These are phyloP conservation scores for Ichneumon xanthorius DNA, from an alignment of 2,888 invertebrate species.

Conservation along the genomic window DNA sequence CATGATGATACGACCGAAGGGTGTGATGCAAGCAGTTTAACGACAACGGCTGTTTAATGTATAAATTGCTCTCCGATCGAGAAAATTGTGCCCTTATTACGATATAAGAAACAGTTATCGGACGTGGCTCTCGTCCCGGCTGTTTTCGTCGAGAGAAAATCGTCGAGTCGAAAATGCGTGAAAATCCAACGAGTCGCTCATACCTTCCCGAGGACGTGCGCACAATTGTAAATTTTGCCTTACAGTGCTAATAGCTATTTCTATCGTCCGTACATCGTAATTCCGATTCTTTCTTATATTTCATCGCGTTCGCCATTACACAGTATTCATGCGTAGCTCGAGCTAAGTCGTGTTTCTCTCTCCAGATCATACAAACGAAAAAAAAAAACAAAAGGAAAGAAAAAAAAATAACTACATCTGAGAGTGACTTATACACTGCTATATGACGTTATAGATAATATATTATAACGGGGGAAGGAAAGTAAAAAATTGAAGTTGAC, in stretches of 20 bases:
- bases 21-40: slow-evolving; percentile 84
- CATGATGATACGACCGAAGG: slow-evolving; percentile 96
- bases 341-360: slow-evolving; percentile 46
- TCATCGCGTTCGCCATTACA: slow-evolving; percentile 74
- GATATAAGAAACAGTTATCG: slow-evolving; percentile 29
- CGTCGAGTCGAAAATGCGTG: slow-evolving; percentile 5
- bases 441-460: slow-evolving; percentile 32
- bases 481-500: slow-evolving; percentile 4
- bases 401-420: slow-evolving; percentile 1
- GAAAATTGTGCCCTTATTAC: slow-evolving; percentile 70
- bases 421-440: slow-evolving; percentile 42
- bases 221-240: slow-evolving; percentile 49
- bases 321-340: slow-evolving; percentile 74
- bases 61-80: slow-evolving; percentile 37
- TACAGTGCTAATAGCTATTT: slow-evolving; percentile 54
- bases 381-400: not conserved
- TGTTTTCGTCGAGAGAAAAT: slow-evolving; percentile 52
- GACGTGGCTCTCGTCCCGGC: slow-evolving; percentile 29
- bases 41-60: slow-evolving; percentile 12
- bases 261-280: slow-evolving; percentile 58
- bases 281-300: slow-evolving; percentile 68
- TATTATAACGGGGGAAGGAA: slow-evolving; percentile 22
- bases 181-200: slow-evolving; percentile 22
- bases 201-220: slow-evolving; percentile 14
- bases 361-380: slow-evolving; percentile 7